Evolutionary conservation across 2,113 vertebrate genomes (phyloP).

Genomic region (Albula goreensis): DNA sequence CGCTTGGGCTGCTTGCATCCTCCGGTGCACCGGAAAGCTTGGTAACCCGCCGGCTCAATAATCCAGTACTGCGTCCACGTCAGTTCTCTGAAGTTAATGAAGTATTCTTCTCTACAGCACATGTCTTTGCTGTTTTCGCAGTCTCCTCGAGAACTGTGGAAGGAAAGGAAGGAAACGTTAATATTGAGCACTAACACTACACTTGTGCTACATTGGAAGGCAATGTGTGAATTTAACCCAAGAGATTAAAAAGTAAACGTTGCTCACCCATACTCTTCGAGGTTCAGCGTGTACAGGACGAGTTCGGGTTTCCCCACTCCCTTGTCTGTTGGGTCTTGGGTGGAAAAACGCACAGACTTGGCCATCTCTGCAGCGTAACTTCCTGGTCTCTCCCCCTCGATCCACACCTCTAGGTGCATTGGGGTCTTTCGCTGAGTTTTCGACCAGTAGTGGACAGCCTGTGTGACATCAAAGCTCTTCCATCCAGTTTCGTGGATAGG

Average conservation of each 20-base stretch:
- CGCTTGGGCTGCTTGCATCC: slow-evolving; percentile 71
- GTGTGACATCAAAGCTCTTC: slow-evolving; percentile 93
- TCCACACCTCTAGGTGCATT: slow-evolving; percentile 89
- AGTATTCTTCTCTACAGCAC: slow-evolving; percentile 82
- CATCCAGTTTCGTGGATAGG: slow-evolving; percentile 86
- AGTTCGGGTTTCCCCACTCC: slow-evolving; percentile 82
- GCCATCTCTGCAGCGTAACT: slow-evolving; percentile 80
- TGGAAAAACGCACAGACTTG: slow-evolving; percentile 81
- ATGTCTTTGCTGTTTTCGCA: slow-evolving; percentile 62
- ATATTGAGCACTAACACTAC: neutral
- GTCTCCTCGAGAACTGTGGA: slow-evolving; percentile 74
- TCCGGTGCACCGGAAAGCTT: slow-evolving; percentile 76
- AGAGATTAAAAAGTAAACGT: neutral
- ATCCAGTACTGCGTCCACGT: slow-evolving; percentile 84
- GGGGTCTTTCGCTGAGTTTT: slow-evolving; percentile 66
- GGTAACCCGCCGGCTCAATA: slow-evolving; percentile 78
- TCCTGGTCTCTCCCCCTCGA: slow-evolving; percentile 86
- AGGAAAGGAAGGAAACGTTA: neutral
- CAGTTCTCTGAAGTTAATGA: slow-evolving; percentile 78
- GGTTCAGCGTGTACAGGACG: slow-evolving; percentile 83
- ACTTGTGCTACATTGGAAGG: neutral
- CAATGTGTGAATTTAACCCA: too few relatives aligned
- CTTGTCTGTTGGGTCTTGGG: slow-evolving; percentile 75
- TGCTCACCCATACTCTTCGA: slow-evolving; percentile 83
- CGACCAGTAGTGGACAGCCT: slow-evolving; percentile 91